Percentiles rank a stretch among this genome's conserved stretches.
phyloP scores from a whole-genome alignment of 2,888 invertebrate species.

The Lepidochitona cinerea region DNA sequence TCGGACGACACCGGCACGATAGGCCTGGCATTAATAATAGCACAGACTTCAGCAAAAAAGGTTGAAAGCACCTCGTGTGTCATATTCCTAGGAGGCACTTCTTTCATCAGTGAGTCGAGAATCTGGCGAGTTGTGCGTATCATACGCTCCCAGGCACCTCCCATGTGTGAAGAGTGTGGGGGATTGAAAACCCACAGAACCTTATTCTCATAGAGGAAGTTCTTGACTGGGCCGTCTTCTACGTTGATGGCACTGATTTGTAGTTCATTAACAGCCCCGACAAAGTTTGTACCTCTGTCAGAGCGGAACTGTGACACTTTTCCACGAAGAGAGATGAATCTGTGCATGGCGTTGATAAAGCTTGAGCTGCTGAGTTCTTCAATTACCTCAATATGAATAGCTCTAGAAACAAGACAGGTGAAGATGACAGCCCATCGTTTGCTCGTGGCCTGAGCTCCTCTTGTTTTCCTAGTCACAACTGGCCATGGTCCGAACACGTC shows the following conservation, averaged over 20 bases:
- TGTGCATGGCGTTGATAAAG: conserved; percentile 27
- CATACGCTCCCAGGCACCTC: conserved; percentile 6
- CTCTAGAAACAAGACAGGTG: conserved; percentile 26
- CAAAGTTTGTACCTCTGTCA: conserved; percentile 29
- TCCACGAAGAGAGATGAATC: conserved; percentile 27
- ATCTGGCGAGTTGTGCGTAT: neutral
- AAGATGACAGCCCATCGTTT: conserved; percentile 35
- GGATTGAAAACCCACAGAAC: conserved; percentile 10
- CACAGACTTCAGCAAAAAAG: neutral
- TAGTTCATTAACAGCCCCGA: conserved; percentile 20
- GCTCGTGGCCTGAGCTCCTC: conserved; percentile 25
- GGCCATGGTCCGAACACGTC: conserved; percentile 30
- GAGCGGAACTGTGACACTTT: conserved; percentile 20
- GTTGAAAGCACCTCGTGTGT: conserved; percentile 6
- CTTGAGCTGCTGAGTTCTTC: conserved; percentile 25
- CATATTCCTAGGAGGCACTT: neutral
- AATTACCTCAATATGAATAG: conserved; percentile 31
- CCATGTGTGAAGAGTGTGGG: conserved; percentile 8
- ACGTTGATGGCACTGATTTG: conserved; percentile 11
- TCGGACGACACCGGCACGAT: no score
- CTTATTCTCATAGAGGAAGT: neutral
- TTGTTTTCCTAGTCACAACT: conserved; percentile 20
- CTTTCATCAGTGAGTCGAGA: neutral
- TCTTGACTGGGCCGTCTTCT: conserved; percentile 15
- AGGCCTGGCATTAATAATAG: no score